These are phyloP conservation scores for Brotula barbata DNA, from an alignment of 2,797 vertebrate genomes.

Conservation along the genomic window DNA sequence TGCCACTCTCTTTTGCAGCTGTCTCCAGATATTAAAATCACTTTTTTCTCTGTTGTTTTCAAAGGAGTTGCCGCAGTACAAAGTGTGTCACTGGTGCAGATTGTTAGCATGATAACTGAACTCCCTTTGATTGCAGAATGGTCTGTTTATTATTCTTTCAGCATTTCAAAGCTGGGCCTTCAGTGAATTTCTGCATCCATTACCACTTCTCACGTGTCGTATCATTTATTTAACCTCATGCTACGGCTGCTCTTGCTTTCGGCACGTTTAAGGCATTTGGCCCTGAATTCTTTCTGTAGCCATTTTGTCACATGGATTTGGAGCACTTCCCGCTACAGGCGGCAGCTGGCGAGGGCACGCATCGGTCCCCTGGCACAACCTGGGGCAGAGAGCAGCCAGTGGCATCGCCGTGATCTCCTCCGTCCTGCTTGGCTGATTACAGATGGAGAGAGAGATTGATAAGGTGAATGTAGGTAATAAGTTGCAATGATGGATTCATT, in stretches of 20 bases:
- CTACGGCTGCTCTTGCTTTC: constrained; percentile 30
- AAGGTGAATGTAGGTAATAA: constrained; percentile 9
- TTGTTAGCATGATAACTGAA: constrained; percentile 43
- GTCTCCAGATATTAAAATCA: constrained; percentile 44
- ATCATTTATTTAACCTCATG: constrained; percentile 42
- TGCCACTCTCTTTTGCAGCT: constrained; percentile 26
- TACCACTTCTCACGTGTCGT: constrained; percentile 38
- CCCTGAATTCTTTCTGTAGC: not conserved
- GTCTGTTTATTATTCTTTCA: constrained; percentile 52
- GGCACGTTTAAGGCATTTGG: not conserved
- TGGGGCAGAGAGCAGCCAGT: constrained; percentile 40
- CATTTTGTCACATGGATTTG: not conserved
- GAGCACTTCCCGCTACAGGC: constrained; percentile 28
- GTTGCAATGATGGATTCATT: constrained; percentile 21
- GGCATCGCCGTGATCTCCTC: constrained; percentile 17
- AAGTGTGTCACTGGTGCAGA: constrained; percentile 32
- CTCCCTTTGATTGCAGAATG: constrained; percentile 52
- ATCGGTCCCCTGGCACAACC: constrained; percentile 40
- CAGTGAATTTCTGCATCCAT: constrained; percentile 48
- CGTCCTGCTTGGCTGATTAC: constrained; percentile 25
- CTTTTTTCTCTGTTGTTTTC: constrained; percentile 35
- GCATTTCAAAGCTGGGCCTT: constrained; percentile 45
- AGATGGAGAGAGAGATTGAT: constrained; percentile 34
- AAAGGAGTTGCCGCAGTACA: constrained; percentile 22
- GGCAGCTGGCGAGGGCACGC: constrained; percentile 45